Base-by-base conservation (phyloP, 2,888 invertebrate species). In the Tipula vernalis region DNA sequence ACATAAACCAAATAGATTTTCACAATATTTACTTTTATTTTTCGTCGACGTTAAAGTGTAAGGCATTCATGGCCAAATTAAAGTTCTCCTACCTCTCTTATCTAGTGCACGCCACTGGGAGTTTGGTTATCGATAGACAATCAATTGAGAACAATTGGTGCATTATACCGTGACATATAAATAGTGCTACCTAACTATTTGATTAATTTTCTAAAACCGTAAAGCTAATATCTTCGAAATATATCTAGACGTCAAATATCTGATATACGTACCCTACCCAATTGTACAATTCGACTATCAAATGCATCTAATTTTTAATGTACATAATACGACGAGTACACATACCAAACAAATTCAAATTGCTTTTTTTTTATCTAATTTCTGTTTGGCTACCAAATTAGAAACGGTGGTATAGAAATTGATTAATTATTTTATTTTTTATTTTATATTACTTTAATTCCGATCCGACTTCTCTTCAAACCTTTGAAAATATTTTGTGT, bases 391-490 rank as follows among this genome's bases (percentile, higher is more conserved):
- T 71, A 71, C 71, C 71, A 71, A 71, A 71, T 71, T 71, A 71
- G 71, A 71, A 71, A 71, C 71, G 71, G 71, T 71, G 71, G 71
- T 71, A 71, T 71, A 71, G 71, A 71, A 71, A 71, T 71, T 71
- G 71, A 71, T 71, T 71, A 71, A 71, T 71, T 71, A 71, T 71
- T 28, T 28, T 28, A 1, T 71, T 28, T 57, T 57, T 57, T 71
- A 28, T 71, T 71, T 71, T 39, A 39, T 57, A 6, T 57, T 57
- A 57, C 8, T 57, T 57, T 57, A 71, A 71, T 71, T 71, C 28
- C 28, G 71, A 71, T 28, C 71, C 71, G 28, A 71, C 71, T 71
- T 71, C 71, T 10, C 71, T 10, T 71, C 71, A 28, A 71, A 71
- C 51, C 6, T 15, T 51, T 51, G n/a, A 71, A 71, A 71, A 71